Base-by-base conservation (phyloP, 2,888 invertebrate species). In the Mayetiola destructor region DNA sequence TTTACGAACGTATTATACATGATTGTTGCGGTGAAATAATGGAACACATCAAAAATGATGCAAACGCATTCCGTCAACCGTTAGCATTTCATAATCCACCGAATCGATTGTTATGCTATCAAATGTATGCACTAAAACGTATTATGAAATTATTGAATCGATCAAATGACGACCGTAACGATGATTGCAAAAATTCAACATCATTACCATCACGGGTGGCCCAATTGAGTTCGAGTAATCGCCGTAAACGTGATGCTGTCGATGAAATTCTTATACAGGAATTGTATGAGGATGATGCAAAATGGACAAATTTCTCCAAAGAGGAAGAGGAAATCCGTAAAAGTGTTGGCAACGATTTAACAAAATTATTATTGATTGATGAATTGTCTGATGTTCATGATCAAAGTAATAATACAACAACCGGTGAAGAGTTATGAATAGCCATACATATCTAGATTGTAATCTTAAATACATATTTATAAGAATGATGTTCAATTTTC, bases 221-320 rank as follows among this genome's bases (percentile, higher is more conserved):
- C 5, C 20, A 27, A 20, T 29, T 39, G n/a, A 32, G 61, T 16
- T 53, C 20, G 29, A 53, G 30, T 20, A 42, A 79, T 61, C 73
- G 78, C 20, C 81, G 81, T 63, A 79, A 80, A 62, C 70, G 80
- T 42, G 85, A 86, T 67, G 76, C 80, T 61, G 83, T 86, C 2
- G 85, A 87, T 65, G 82, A 82, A 64, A 76, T 85, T 58, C 72
- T 86, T 57, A 79, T 84, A 30, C 74, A 80, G 58, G 86, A 86
- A 68, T 76, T 82, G 55, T 80, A 80, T 62, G 80, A 79, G 56
- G 85, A 86, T 64, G 85, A 87, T 66, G 73, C 77, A 14, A 78
- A 80, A 61, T 88, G 87, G 86, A 80, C 81, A 1, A 81, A 81
- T 66, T 86, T 83, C 65, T 81, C 84, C 66, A 71, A 77, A 54